Evolutionary conservation across 1,140 invertebrate genomes (phyloP), one percentile per base, ranked within the genome.

Genomic region (Apis dorsata): DNA sequence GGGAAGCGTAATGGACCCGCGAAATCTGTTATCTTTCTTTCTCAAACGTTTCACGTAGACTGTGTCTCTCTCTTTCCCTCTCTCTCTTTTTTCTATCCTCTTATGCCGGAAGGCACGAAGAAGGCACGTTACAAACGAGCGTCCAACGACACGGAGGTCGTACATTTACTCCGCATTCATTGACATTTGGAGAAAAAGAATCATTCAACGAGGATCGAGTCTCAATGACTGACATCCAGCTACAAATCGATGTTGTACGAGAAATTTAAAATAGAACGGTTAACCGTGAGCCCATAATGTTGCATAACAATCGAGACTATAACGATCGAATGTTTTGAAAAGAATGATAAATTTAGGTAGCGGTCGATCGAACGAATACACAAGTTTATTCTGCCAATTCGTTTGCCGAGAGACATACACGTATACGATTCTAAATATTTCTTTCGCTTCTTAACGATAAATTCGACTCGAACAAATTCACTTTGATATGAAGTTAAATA

Each of bases 211-310:
- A 15, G 0, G n/a, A 66, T 75, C 51, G 44, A 55, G 60, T 55
- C 49, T 59, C 55, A 81, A 81, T 81, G 72, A 69, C 80, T 75
- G 72, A 81, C 73, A 34, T 28, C 55, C 55, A 51, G 70, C 44
- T 34, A 28, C 19, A 49, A 19, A 68, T 19, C 63, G 53, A n/a
- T 60, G 55, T 34, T 13, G 60, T 75, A 68, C 12, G 44, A 66
- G 53, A 62, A n/a, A 81, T 76, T 81, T 81, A 60, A 44, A 49
- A 76, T 44, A 44, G 63, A 81, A 75, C 44, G 55, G 24, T 76
- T 76, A 74, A 74, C 21, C 21, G 21, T 65, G 60, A 66, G 70
- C 19, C 34, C 49, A 11, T 34, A 15, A 15, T 57, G 2, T 76
- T 76, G 15, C 74, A 55, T 17, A 76, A 76, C 21, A 28, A 76